Percentiles rank a stretch among this genome's conserved stretches.
Evolutionary conservation across 2,888 invertebrate genomes (phyloP).

Genomic region (Drosophila nigritarsus): DNA sequence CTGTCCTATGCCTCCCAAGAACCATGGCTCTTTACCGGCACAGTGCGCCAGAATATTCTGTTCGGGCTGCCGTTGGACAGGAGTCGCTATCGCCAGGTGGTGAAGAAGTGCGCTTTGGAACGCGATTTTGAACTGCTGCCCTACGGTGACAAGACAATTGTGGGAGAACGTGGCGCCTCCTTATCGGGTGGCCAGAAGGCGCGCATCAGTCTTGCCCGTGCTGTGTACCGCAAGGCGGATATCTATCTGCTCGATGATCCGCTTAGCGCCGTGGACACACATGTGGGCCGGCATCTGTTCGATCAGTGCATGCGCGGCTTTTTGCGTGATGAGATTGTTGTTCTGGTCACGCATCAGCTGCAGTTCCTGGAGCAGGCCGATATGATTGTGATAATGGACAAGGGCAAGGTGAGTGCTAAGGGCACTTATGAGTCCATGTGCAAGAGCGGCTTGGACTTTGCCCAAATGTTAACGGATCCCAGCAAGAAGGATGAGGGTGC

Average conservation of each 20-base stretch:
- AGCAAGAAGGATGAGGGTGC: constrained; percentile 84
- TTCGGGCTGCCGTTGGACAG: constrained; percentile 87
- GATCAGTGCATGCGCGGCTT: constrained; percentile 86
- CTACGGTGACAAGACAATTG: constrained; percentile 87
- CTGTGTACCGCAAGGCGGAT: constrained; percentile 93
- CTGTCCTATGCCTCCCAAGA: constrained; percentile 93
- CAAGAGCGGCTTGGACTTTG: constrained; percentile 91
- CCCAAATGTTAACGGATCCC: constrained; percentile 88
- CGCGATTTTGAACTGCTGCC: constrained; percentile 87
- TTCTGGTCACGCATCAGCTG: constrained; percentile 93
- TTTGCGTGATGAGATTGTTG: constrained; percentile 89
- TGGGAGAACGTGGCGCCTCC: constrained; percentile 93
- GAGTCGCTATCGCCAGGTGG: constrained; percentile 87
- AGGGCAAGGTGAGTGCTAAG: constrained; percentile 85
- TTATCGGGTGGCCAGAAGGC: constrained; percentile 95
- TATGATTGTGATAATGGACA: constrained; percentile 85
- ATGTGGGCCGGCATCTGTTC: constrained; percentile 95
- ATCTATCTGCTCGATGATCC: constrained; percentile 96
- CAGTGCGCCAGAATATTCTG: constrained; percentile 88
- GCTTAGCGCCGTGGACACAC: constrained; percentile 95
- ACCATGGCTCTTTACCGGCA: constrained; percentile 93
- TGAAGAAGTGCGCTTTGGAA: constrained; percentile 85
- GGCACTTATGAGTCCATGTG: constrained; percentile 90
- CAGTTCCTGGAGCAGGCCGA: constrained; percentile 91
- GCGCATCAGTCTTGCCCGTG: constrained; percentile 94